Evolutionary conservation across 2,113 vertebrate genomes (phyloP), one percentile per base, ranked within the genome.

Genomic region (Stegastes partitus): DNA sequence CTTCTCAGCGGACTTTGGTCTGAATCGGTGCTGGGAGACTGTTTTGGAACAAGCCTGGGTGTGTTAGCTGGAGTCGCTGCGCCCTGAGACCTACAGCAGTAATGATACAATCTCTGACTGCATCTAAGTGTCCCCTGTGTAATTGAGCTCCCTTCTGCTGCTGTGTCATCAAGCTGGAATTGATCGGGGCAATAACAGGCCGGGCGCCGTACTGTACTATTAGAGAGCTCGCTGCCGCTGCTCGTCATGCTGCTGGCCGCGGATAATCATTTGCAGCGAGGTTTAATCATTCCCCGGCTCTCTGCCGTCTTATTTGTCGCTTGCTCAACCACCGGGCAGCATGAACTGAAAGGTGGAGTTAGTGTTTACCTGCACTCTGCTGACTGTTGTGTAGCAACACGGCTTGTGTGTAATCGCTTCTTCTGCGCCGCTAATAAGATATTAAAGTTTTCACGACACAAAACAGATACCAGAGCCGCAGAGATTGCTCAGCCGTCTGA

Each of bases 141-240:
- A 39, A 51, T 11, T 55, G 53, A 28, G 49, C 84, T 56, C 39
- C 61, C 12, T 34, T 56, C 79, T 11, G 42, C 74, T 73, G 84
- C 84, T 84, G 85, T 64, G 86, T 90, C 84, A 91, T 87, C 84
- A 85, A 9, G 62, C 37, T 2, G 31, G 44, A 69, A 72, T 66
- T 68, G 61, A 81, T 74, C 57, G 39, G 73, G 31, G 39, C 82
- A 84, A 61, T 68, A 80, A 82, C 75, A 68, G 70, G 63, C 74
- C 1, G 44, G 12, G 18, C 19, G 2, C 4, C 16, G 26, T 10
- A 11, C 70, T 58, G 37, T 5, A 12, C 73, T 1, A 42, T 75
- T 61, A 59, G 4, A 12, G 45, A 19, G 71, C 67, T 51, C 53
- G 74, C 12, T 45, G 66, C 8, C 10, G 31, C 31, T 34, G 31